A percentile compares a stretch with the other conserved stretches of the same genome.
These are phyloP conservation scores for Ctenochaetus hawaiiensis DNA, from an alignment of 2,797 vertebrate species.

Conservation along the genomic window DNA sequence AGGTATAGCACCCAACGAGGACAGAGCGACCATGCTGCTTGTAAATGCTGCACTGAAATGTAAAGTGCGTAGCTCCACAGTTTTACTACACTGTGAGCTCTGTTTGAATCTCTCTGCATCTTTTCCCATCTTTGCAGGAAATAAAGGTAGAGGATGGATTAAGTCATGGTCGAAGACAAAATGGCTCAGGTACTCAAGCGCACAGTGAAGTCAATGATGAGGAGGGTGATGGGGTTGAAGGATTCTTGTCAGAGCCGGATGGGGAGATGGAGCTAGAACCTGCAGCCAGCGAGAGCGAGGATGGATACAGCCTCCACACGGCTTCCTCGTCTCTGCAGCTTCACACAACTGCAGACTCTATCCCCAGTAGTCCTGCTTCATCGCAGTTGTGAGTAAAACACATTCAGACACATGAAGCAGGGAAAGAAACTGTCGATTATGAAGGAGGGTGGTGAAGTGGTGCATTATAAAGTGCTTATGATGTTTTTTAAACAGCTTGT, in stretches of 20 bases:
- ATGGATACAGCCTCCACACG: conserved; percentile 95
- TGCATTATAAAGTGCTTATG: background rate
- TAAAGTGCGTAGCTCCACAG: conserved; percentile 26
- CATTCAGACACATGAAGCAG: conserved; percentile 20
- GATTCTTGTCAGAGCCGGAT: conserved; percentile 92
- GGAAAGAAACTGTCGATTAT: conserved; percentile 5
- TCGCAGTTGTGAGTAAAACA: conserved; percentile 94
- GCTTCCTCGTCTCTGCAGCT: conserved; percentile 93
- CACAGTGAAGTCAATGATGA: conserved; percentile 89
- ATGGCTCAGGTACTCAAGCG: conserved; percentile 82
- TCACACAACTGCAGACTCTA: conserved; percentile 93
- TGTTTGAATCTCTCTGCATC: conserved; percentile 32
- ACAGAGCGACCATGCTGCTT: conserved; percentile 46
- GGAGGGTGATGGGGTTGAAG: conserved; percentile 91
- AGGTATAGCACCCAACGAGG: conserved; percentile 73
- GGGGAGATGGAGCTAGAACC: conserved; percentile 94
- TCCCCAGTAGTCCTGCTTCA: conserved; percentile 97
- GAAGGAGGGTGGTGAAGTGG: conserved; percentile 23
- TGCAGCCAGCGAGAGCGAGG: conserved; percentile 95
- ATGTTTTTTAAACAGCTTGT: conserved; percentile 4
- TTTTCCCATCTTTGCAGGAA: conserved; percentile 81
- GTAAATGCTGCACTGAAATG: conserved; percentile 33
- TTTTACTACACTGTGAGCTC: background rate
- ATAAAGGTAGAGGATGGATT: conserved; percentile 85
- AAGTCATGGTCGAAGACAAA: conserved; percentile 86